Base-by-base conservation (phyloP, 2,113 vertebrate species). In the Himantopus leucocephalus region DNA sequence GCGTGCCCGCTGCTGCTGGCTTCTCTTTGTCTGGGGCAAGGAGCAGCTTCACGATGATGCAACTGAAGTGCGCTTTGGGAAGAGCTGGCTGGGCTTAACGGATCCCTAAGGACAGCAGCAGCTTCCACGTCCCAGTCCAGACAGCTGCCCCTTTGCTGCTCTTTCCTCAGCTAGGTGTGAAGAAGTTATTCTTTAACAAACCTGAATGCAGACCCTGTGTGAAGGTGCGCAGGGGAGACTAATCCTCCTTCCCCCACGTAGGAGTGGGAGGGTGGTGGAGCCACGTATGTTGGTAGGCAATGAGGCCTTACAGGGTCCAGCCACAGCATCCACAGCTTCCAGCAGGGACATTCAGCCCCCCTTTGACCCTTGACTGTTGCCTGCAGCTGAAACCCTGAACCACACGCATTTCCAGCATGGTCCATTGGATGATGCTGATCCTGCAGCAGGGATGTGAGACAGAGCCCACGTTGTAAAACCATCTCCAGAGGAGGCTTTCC, bases 51-150 rank as follows among this genome's bases (percentile, higher is more conserved):
- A 4, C 3, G 6, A 29, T 22, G 16, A 88, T 23, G 23, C 16
- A 20, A 5, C 5, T 9, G 4, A 14, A 34, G 47, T 9, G 6
- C 0, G 0, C 12, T 62, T 73, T 39, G 27, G 76, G 26, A 83
- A 13, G 10, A 66, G 20, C 14, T 2, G 0, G 1, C 12, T 86
- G 75, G 32, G 11, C 23, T 52, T 74, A 43, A 24, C 9, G 34
- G 23, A 34, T 83, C 30, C 19, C 19, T 75, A 7, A 56, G 34
- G 32, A 59, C 11, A 73, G 41, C 17, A 73, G 30, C 26, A 84
- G 20, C 17, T 84, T 73, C 27, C 9, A 19, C 2, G 1, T 68
- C 4, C 2, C 24, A 7, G 19, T 73, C 63, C 67, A 56, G 50
- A 22, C 17, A 17, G n/a, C 1, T 2, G 4, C 2, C 18, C 3